phyloP scores from a whole-genome alignment of 2,113 vertebrate species.

The Zeus faber region DNA sequence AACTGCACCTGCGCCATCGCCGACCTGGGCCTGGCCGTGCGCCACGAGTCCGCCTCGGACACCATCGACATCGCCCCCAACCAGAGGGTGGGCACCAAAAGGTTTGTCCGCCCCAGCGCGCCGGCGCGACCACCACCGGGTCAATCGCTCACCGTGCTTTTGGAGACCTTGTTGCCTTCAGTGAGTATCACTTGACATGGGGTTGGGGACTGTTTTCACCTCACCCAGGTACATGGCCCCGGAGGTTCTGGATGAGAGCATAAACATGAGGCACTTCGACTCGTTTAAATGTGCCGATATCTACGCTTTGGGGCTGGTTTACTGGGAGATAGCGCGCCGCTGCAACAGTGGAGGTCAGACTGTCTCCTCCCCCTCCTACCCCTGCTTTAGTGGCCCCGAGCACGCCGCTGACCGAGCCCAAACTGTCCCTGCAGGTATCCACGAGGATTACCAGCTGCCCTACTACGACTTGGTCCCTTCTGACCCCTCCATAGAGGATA shows the following conservation, averaged over 20 bases:
- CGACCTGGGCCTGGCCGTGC: slow-evolving; percentile 91
- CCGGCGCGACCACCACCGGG: not conserved
- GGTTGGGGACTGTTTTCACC: slow-evolving; percentile 12
- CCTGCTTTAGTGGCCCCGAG: slow-evolving; percentile 9
- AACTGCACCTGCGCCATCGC: slow-evolving; percentile 94
- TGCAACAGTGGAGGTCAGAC: slow-evolving; percentile 88
- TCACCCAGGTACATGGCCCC: slow-evolving; percentile 92
- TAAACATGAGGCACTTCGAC: slow-evolving; percentile 97
- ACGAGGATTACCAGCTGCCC: slow-evolving; percentile 95
- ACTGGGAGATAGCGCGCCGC: slow-evolving; percentile 95
- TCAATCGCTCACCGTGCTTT: not conserved
- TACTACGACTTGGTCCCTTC: slow-evolving; percentile 95
- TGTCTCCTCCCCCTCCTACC: slow-evolving; percentile 9
- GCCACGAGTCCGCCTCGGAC: slow-evolving; percentile 88
- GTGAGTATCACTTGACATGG: too few species aligned
- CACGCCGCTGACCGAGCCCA: slow-evolving; percentile 15
- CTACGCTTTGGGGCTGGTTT: slow-evolving; percentile 92
- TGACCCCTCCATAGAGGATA: slow-evolving; percentile 95
- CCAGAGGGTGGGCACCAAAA: slow-evolving; percentile 93
- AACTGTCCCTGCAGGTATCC: slow-evolving; percentile 77
- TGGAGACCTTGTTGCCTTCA: too few species aligned
- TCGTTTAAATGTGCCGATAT: slow-evolving; percentile 97
- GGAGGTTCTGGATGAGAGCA: slow-evolving; percentile 93
- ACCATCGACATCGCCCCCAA: slow-evolving; percentile 96
- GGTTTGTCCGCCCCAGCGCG: slow-evolving; percentile 64